Percentiles rank a stretch among this genome's conserved stretches.
Evolutionary conservation across 2,113 vertebrate genomes (phyloP).

Genomic region (Monopterus albus): DNA sequence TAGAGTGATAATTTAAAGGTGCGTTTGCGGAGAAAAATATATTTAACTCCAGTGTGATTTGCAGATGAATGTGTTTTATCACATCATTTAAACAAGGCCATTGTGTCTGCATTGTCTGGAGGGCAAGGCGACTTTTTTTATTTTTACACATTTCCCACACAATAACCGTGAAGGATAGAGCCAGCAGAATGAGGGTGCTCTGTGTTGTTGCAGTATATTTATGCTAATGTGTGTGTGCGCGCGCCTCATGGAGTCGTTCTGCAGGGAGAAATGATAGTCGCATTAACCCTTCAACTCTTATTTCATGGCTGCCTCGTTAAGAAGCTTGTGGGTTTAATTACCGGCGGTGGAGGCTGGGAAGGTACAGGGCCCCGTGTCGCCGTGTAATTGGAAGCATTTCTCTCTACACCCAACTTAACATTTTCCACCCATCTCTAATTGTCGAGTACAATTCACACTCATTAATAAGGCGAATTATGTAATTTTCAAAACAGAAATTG

Average conservation of each 20-base stretch:
- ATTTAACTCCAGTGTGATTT: slow-evolving; percentile 3
- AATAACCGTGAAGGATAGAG: neutral
- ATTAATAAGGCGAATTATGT: slow-evolving; percentile 77
- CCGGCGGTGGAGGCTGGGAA: slow-evolving; percentile 66
- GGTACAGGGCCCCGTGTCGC: slow-evolving; percentile 75
- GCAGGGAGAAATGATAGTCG: slow-evolving; percentile 76
- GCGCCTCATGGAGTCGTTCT: slow-evolving; percentile 71
- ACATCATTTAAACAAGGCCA: slow-evolving; percentile 15
- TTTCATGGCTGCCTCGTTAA: slow-evolving; percentile 78
- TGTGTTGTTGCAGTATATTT: slow-evolving; percentile 41
- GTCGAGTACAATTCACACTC: slow-evolving; percentile 71
- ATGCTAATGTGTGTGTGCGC: slow-evolving; percentile 57
- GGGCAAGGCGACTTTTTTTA: neutral
- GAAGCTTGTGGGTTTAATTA: slow-evolving; percentile 80
- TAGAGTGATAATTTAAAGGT: neutral
- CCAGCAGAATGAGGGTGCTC: neutral
- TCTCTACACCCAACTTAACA: slow-evolving; percentile 77
- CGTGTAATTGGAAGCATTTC: slow-evolving; percentile 75
- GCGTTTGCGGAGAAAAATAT: neutral
- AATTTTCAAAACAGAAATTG: slow-evolving; percentile 70
- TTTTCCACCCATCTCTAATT: slow-evolving; percentile 77
- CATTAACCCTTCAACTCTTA: slow-evolving; percentile 81
- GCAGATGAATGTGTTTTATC: slow-evolving; percentile 42
- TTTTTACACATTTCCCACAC: neutral
- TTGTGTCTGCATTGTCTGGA: slow-evolving; percentile 1